Conservation (phyloP, 30 jellyfish, hydroid and myxozoan genomes). For the Turritopsis rubra region DNA sequence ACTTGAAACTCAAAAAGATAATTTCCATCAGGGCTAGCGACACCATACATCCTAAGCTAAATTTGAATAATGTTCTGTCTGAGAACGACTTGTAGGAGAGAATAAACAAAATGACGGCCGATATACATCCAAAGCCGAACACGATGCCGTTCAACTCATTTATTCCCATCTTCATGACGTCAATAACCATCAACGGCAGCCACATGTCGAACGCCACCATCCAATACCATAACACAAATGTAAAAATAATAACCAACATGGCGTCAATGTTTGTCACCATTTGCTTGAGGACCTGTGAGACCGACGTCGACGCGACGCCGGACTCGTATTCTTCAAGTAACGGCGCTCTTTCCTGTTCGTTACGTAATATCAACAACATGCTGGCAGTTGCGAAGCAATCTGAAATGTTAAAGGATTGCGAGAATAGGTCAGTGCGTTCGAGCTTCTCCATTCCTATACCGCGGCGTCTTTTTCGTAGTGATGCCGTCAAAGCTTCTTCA, state of each 20-base stretch:
- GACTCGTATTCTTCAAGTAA: not conserved
- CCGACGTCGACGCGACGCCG: not conserved
- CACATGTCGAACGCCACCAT: constrained; percentile 20
- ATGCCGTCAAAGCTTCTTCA: not conserved
- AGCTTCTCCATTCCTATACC: not conserved
- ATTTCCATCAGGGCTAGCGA: not conserved
- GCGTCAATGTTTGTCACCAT: not conserved
- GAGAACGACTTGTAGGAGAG: not conserved
- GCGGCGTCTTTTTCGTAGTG: not conserved
- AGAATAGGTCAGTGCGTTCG: not conserved
- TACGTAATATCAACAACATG: not conserved
- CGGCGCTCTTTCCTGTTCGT: not conserved
- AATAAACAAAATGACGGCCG: not conserved
- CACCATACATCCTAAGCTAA: not conserved
- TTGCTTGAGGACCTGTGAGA: not conserved
- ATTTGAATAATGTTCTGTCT: not conserved
- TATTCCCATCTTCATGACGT: constrained; percentile 2
- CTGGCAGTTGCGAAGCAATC: not conserved
- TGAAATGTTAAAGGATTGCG: not conserved
- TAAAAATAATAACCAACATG: not conserved
- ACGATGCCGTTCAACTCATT: not conserved
- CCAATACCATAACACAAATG: constrained; percentile 11
- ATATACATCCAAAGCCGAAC: constrained; percentile 1
- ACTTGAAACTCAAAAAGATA: not conserved
- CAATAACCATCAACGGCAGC: constrained; percentile 6